Evolutionary conservation across 1,140 invertebrate genomes (phyloP).

Genomic region (Ganaspis sp.): DNA sequence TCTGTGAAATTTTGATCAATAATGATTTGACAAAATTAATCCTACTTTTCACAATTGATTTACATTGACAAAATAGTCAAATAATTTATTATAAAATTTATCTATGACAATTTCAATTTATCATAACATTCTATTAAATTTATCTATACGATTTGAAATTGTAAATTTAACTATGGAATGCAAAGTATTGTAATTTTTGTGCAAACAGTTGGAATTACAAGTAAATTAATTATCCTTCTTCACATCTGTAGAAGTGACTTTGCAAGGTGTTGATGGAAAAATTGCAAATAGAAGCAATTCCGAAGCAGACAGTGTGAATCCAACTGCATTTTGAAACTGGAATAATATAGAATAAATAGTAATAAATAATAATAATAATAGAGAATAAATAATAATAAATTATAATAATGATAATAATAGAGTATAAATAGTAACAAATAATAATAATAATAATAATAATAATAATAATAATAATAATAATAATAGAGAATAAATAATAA

Average conservation of each 20-base stretch:
- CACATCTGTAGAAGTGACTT: slow-evolving; percentile 26
- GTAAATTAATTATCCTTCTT: slow-evolving; percentile 49
- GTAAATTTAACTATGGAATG: background rate
- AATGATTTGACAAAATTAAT: too few species aligned
- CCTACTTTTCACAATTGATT: too few species aligned
- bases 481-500: slow-evolving; percentile 60
- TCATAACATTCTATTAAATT: too few species aligned
- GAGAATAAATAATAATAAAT: background rate
- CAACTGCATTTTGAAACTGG: slow-evolving; percentile 84
- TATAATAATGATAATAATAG: slow-evolving; percentile 30
- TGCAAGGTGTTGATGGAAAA: slow-evolving; percentile 78
- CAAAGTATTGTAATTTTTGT: background rate
- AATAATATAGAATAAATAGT: slow-evolving; percentile 32
- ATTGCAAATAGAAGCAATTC: slow-evolving; percentile 83
- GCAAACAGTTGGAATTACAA: background rate
- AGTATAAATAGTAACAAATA: slow-evolving; percentile 61
- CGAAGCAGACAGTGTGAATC: slow-evolving; percentile 77
- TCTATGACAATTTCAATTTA: too few species aligned
- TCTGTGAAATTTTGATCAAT: too few species aligned
- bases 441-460: too few species aligned
- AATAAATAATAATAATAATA: background rate
- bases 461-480: too few species aligned
- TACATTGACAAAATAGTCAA: too few species aligned
- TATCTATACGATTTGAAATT: too few species aligned
- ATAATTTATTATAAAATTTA: too few species aligned